Conservation (phyloP, 2,888 invertebrate genomes). For the Folsomia manolachei region DNA sequence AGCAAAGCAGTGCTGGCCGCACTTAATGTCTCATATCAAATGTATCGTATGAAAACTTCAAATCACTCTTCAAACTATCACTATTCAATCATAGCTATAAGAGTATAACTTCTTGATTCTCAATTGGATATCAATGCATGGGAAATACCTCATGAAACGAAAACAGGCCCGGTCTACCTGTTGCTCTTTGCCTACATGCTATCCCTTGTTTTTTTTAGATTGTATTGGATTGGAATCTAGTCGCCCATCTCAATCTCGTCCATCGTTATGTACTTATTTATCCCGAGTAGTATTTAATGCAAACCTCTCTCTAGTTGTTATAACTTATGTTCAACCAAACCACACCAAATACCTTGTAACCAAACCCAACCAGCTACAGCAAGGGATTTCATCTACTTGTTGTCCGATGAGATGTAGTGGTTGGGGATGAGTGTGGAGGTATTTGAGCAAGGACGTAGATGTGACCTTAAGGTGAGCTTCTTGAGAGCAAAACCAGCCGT, state of each 20-base stretch:
- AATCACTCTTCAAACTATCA: no score
- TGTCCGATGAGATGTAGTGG: constrained; percentile 43
- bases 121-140: neutral
- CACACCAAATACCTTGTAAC: no score
- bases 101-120: neutral
- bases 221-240: neutral
- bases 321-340: no score
- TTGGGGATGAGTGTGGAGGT: constrained; percentile 36
- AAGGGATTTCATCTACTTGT: constrained; percentile 23
- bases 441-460: constrained; percentile 51
- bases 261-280: neutral
- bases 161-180: neutral
- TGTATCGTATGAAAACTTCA: neutral
- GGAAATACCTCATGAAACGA: neutral
- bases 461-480: constrained; percentile 52
- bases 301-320: no score
- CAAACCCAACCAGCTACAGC: no score
- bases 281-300: no score
- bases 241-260: neutral
- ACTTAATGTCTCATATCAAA: neutral
- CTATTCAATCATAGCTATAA: no score
- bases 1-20: neutral
- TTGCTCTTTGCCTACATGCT: neutral
- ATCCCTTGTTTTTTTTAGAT: neutral
- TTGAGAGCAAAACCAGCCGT: no score